These are phyloP conservation scores for Paramuricea clavata DNA, from an alignment of 92 coral and sea anemone species.

Conservation along the genomic window DNA sequence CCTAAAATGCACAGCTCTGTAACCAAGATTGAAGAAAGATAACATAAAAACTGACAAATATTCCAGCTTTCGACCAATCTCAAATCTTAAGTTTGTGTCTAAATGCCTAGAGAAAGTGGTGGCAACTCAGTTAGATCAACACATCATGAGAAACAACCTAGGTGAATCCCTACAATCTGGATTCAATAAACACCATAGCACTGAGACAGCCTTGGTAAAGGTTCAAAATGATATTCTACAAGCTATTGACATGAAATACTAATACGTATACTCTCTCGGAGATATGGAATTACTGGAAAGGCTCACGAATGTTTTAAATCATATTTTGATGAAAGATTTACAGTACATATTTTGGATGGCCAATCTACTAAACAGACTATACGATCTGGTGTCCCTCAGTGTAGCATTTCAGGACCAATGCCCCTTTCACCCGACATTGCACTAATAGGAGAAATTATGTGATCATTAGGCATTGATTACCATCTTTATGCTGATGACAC, in stretches of 20 bases:
- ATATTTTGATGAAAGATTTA: background rate
- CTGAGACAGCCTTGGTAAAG: no score
- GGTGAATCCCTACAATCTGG: no score
- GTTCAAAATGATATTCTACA: no score
- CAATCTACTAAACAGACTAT: no score
- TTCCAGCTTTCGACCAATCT: background rate
- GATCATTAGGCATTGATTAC: background rate
- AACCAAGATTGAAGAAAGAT: background rate
- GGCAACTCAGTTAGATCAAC: no score
- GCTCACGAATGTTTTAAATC: background rate
- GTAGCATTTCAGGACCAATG: background rate
- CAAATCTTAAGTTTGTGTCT: background rate
- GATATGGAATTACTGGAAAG: background rate
- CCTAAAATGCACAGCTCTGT: background rate
- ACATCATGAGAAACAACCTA: no score
- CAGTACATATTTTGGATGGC: background rate
- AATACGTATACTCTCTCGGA: background rate
- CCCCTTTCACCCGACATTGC: background rate
- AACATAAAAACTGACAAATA: background rate
- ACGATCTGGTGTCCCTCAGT: background rate
- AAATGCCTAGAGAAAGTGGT: no score
- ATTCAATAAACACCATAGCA: no score
- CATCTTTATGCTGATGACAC: slow-evolving; percentile 18
- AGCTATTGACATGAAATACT: background rate
- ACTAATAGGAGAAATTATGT: background rate